Base-by-base conservation (phyloP, 2,113 vertebrate genomes). In the Brachypodius melanocephalos region DNA sequence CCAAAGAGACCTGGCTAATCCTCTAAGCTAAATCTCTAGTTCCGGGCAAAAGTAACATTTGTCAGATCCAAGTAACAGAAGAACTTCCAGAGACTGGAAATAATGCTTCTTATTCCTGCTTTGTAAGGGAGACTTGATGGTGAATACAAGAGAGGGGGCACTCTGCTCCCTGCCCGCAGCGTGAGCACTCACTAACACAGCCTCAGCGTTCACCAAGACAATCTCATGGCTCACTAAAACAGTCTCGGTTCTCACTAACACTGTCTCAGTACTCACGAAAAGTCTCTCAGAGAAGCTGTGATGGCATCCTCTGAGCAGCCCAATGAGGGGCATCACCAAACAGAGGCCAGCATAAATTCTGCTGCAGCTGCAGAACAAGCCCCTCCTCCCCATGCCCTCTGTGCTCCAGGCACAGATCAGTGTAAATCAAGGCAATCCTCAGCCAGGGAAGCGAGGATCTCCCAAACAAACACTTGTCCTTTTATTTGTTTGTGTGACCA, bases 201-300 rank as follows among this genome's bases (percentile, higher is more conserved):
- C 17, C 36, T 79, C n/a, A 15, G 49, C 34, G 34, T 59, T 79
- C 32, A 17, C 57, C 42, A 66, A n/a, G 0, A 5, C 6, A 5
- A 3, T 31, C 43, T 76, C 29, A 16, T n/a, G 17, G 24, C n/a
- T 83, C 36, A 9, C 59, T 26, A 36, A 45, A 0, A 4, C 5
- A 4, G 9, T 38, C 26, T 88, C 31, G 65, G 69, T 1, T 10
- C 29, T 21, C 15, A 10, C 18, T 48, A n/a, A 24, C 28, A 55
- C 3, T 0, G 0, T 48, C 57, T 62, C 57, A 29, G 59, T 4
- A 10, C 13, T 57, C 36, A 11, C 43, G 22, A 43, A 48, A 0
- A 7, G 45, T 45, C 29, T 77, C 26, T 9, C 36, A 31, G 1
- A 11, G 31, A 80, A 85, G 12, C 10, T 62, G 31, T 38, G 43